Evolutionary conservation across 2,797 vertebrate genomes (phyloP), one percentile per base, ranked within the genome.

Genomic region (Holocentrus rufus): DNA sequence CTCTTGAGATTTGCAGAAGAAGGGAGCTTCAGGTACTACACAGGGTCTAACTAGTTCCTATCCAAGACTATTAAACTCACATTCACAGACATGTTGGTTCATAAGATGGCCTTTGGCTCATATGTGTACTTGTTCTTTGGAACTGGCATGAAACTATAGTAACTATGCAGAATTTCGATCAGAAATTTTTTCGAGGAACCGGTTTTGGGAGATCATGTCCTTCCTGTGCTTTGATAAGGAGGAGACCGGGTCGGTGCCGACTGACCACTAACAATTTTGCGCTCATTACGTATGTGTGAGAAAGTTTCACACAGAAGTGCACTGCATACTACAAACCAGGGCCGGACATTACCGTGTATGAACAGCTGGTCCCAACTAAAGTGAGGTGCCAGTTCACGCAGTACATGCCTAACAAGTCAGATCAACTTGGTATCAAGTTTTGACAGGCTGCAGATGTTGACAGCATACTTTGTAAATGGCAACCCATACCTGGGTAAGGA

Each of bases 21-120:
- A n/a, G n/a, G n/a, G n/a, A n/a, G n/a, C n/a, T n/a, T n/a, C 15
- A 65, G 67, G 46, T 71, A 58, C 36, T 71, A 63, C 57, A 69
- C 63, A 54, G 63, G 75, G 4, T 79, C 72, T 56, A 72, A 79
- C 52, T 17, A 72, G 4, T 68, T 78, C 39, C 44, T 65, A 2
- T 67, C 65, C 4, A 81, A 66, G 57, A 74, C 55, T 27, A 27
- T 27, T 27, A 60, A 34, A 34, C 5, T 34, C 34, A 34, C 34
- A 34, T 34, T 34, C 34, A 34, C 34, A 34, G 34, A 34, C 34
- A 5, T 34, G 34, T 9, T 2, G 8, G 34, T 34, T 34, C 34
- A 34, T 5, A 34, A 34, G 34, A 9, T 9, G 8, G 34, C 34
- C 34, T 34, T 34, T 34, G 34, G 34, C 34, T 34, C 34, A 34